Evolutionary conservation across 2,888 invertebrate species (phyloP).

Genomic region (Oasisia sp.): DNA sequence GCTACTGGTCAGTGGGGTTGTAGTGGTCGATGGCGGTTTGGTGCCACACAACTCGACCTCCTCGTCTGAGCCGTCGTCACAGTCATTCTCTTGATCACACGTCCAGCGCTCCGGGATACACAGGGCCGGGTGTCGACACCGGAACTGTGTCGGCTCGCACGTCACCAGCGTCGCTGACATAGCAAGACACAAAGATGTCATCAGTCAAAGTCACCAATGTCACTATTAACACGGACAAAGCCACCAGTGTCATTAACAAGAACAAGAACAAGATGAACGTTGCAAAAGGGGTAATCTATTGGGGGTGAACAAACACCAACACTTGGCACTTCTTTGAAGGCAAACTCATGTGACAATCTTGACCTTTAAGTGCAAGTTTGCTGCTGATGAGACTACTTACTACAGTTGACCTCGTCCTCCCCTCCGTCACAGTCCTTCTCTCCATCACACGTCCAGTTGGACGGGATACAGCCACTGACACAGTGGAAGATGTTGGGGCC

Average conservation of each 20-base stretch:
- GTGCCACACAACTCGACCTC: not conserved
- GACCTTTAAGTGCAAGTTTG: not conserved
- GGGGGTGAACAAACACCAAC: too few relatives aligned
- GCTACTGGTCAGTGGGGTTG: not conserved
- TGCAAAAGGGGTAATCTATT: too few relatives aligned
- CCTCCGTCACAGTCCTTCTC: not conserved
- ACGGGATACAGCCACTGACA: not conserved
- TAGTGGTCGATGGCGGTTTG: not conserved
- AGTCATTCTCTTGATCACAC: slow-evolving; percentile 14
- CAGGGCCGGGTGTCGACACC: not conserved
- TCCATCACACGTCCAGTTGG: slow-evolving; percentile 1
- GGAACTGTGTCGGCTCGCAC: not conserved
- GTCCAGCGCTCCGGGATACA: slow-evolving; percentile 21
- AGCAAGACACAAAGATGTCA: not conserved
- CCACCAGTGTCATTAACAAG: too few relatives aligned
- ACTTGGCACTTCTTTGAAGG: too few relatives aligned
- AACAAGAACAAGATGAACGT: too few relatives aligned
- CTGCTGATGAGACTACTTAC: not conserved
- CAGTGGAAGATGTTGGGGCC: not conserved
- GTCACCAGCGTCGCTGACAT: not conserved
- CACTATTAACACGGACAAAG: too few relatives aligned
- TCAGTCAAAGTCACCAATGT: too few relatives aligned
- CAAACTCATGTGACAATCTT: not conserved
- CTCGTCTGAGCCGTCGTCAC: slow-evolving; percentile 20
- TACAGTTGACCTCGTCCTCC: not conserved